phyloP scores from a whole-genome alignment of 2,888 invertebrate species.

The Belgica antarctica region DNA sequence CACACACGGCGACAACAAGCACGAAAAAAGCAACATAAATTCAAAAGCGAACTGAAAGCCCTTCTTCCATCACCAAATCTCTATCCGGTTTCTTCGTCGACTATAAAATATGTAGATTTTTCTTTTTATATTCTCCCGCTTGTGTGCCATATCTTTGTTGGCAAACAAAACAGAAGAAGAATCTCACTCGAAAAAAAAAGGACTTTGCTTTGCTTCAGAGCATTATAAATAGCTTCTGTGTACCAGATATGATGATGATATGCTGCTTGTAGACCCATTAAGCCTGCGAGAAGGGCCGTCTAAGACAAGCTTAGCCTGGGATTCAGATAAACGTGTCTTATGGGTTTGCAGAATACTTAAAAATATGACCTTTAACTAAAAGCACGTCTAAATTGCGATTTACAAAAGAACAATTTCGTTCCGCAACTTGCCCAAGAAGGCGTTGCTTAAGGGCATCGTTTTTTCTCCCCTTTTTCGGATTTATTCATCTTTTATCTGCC shows the following conservation, averaged over 20 bases:
- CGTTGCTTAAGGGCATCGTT: too few species aligned
- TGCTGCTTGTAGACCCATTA: constrained; percentile 35
- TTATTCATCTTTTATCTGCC: background rate
- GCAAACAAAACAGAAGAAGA: constrained; percentile 22
- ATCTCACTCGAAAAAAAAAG: background rate
- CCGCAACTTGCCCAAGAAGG: too few species aligned
- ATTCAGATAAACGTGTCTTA: too few species aligned
- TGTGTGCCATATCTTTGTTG: constrained; percentile 36
- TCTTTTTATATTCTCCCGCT: constrained; percentile 33
- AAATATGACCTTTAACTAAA: too few species aligned
- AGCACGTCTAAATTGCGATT: too few species aligned
- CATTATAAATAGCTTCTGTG: constrained; percentile 39
- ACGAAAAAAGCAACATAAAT: too few species aligned
- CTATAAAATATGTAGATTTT: constrained; percentile 33
- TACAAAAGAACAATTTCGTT: too few species aligned
- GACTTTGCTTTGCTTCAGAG: constrained; percentile 15
- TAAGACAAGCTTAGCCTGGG: too few species aligned
- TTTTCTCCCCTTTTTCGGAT: constrained; percentile 7
- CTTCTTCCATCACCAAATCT: too few species aligned
- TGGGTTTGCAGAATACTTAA: too few species aligned
- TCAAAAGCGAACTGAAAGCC: too few species aligned
- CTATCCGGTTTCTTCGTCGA: too few species aligned
- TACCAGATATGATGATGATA: constrained; percentile 39
- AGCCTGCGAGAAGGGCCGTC: constrained; percentile 15
- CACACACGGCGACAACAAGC: background rate